Evolutionary conservation across 2,888 invertebrate genomes (phyloP).

Genomic region (Mythimna loreyi): DNA sequence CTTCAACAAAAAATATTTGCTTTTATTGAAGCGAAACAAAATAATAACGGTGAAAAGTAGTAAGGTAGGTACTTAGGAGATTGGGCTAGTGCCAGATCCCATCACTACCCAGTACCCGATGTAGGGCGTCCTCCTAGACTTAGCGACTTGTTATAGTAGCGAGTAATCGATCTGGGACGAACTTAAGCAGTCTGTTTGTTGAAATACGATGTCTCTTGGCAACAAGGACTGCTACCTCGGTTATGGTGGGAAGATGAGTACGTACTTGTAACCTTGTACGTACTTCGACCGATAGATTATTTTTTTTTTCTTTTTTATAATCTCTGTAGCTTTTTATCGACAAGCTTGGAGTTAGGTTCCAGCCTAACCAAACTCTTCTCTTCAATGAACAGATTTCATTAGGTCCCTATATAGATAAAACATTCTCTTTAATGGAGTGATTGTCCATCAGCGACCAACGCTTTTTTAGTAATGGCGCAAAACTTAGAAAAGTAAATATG

Average conservation of each 20-base stretch:
- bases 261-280: too few species aligned
- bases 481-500: too few species aligned
- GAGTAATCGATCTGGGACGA: conserved; percentile 49
- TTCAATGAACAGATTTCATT: too few species aligned
- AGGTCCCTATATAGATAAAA: too few species aligned
- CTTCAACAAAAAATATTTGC: conserved; percentile 11
- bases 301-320: neutral
- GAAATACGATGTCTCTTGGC: conserved; percentile 30
- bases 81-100: conserved; percentile 48
- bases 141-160: conserved; percentile 52
- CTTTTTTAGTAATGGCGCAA: too few species aligned
- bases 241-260: neutral
- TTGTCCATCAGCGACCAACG: too few species aligned
- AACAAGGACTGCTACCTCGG: neutral
- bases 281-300: neutral
- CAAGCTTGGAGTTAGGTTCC: too few species aligned
- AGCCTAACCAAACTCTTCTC: too few species aligned
- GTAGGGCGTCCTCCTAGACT: conserved; percentile 47
- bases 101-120: conserved; percentile 31
- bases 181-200: conserved; percentile 48
- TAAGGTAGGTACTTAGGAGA: conserved; percentile 44
- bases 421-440: too few species aligned
- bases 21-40: conserved; percentile 25
- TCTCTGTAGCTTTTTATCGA: too few species aligned
- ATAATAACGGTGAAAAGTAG: conserved; percentile 43